phyloP scores from a whole-genome alignment of 2,113 vertebrate genomes.

The Pontoporia blainvillei region DNA sequence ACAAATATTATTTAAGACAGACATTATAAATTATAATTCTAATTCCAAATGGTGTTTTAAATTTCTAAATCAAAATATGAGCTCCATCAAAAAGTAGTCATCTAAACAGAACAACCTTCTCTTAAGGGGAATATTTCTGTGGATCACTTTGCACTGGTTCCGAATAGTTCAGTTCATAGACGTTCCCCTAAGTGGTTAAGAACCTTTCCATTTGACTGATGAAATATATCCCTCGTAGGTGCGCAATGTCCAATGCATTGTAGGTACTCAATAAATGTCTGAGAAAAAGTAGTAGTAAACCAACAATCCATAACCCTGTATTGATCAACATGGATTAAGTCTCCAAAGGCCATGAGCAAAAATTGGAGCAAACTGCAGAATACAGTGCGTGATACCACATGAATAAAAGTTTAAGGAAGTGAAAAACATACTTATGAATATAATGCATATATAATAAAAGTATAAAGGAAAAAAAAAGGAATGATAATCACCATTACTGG shows the following conservation, averaged over 20 bases:
- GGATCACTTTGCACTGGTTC: neutral
- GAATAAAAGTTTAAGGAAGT: constrained; percentile 19
- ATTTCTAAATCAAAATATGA: constrained; percentile 38
- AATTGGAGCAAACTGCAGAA: neutral
- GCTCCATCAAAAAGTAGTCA: neutral
- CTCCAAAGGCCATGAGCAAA: neutral
- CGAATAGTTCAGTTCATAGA: neutral
- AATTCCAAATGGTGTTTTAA: constrained; percentile 4
- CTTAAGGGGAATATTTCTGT: neutral
- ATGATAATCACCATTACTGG: neutral
- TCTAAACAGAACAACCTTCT: neutral
- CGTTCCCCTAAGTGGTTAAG: neutral
- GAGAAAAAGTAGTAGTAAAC: neutral
- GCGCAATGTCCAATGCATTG: neutral
- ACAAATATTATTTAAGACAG: neutral
- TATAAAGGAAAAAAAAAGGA: neutral
- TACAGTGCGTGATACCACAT: neutral
- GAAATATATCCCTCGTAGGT: neutral
- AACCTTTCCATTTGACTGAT: neutral
- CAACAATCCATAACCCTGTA: neutral
- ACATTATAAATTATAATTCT: constrained; percentile 1
- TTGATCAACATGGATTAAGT: neutral
- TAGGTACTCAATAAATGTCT: neutral
- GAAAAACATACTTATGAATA: neutral
- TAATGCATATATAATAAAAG: neutral